Percentiles rank a stretch among this genome's conserved stretches.
phyloP scores from a whole-genome alignment of 2,797 vertebrate species.

The Urophycis tenuis region DNA sequence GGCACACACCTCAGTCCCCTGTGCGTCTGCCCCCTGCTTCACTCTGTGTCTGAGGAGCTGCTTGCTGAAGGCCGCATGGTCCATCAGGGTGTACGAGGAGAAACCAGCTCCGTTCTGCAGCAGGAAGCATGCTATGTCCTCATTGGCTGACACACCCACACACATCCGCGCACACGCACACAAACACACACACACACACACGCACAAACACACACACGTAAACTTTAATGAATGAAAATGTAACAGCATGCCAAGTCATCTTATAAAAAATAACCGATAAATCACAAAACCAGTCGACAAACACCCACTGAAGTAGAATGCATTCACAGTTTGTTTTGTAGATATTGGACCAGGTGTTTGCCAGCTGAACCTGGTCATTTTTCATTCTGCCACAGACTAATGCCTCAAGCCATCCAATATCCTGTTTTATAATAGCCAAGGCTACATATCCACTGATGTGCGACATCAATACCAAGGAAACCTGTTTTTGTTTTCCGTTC shows the following conservation, averaged over 20 bases:
- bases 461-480: background rate
- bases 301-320: background rate
- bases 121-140: constrained; percentile 83
- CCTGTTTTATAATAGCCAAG: background rate
- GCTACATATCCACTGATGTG: background rate
- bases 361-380: background rate
- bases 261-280: background rate
- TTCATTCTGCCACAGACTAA: background rate
- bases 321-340: background rate
- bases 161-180: background rate
- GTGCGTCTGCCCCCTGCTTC: constrained; percentile 52
- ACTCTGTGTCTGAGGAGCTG: constrained; percentile 78
- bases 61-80: constrained; percentile 81
- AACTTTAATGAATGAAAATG: background rate
- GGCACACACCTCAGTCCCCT: constrained; percentile 40
- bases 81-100: constrained; percentile 90
- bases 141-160: constrained; percentile 52
- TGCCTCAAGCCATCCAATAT: background rate
- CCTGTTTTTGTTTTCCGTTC: background rate
- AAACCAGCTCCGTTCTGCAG: constrained; percentile 85
- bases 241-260: background rate
- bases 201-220: background rate
- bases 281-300: background rate
- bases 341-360: background rate
- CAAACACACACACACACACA: background rate